Conservation (phyloP, 2,113 vertebrate species). For the Thalassoma bifasciatum region DNA sequence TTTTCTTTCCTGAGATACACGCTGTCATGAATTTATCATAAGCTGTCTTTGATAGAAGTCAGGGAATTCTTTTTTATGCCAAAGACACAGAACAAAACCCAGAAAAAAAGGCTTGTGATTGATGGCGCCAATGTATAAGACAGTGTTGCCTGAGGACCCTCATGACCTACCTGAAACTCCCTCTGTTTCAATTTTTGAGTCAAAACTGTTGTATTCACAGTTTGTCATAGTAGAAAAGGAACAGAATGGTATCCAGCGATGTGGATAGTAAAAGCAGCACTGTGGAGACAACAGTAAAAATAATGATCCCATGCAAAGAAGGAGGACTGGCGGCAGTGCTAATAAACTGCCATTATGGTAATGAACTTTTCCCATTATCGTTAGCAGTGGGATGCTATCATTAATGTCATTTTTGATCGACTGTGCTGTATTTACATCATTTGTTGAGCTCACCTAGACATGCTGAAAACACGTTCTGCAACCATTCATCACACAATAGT, state of each 20-base stretch:
- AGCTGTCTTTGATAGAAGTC: constrained; percentile 5
- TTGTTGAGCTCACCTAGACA: neutral
- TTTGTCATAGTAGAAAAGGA: neutral
- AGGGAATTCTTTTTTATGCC: neutral
- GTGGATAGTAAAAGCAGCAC: constrained; percentile 11
- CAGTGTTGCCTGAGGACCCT: neutral
- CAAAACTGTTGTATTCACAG: neutral
- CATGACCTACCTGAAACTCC: neutral
- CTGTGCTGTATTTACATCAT: constrained; percentile 29
- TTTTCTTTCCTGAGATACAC: neutral
- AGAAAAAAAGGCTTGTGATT: neutral
- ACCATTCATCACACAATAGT: constrained; percentile 6
- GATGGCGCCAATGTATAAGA: neutral
- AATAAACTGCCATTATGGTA: constrained; percentile 59
- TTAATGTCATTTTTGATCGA: constrained; percentile 57
- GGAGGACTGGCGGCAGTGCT: constrained; percentile 22
- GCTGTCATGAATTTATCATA: constrained; percentile 32
- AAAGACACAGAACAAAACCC: neutral
- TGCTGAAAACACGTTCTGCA: constrained; percentile 1
- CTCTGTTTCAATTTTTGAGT: neutral
- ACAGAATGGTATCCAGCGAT: neutral
- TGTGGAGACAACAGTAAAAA: constrained; percentile 22
- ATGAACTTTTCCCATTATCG: constrained; percentile 56
- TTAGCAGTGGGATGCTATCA: constrained; percentile 42
- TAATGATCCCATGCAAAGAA: constrained; percentile 29